Evolutionary conservation across 2,113 vertebrate genomes (phyloP).

Genomic region (Channa argus): DNA sequence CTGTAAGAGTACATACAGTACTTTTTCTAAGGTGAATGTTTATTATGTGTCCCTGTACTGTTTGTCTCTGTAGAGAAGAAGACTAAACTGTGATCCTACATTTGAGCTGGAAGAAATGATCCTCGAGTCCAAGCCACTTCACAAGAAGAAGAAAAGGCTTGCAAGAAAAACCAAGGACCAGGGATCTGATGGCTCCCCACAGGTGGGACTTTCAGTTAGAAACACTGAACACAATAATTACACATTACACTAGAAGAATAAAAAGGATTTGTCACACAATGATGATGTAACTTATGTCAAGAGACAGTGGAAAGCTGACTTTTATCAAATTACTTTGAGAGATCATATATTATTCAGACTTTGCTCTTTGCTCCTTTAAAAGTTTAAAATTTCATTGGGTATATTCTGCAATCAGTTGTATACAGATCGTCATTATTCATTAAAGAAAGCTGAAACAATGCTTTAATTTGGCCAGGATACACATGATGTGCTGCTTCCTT

Average conservation of each 20-base stretch:
- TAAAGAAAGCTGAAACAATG: conserved; percentile 10
- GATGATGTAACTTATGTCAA: background rate
- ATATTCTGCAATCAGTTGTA: conserved; percentile 2
- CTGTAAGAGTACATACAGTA: too few relatives aligned
- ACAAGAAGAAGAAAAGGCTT: conserved; percentile 98
- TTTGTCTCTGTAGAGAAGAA: conserved; percentile 84
- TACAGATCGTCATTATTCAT: conserved; percentile 40
- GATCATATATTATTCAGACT: background rate
- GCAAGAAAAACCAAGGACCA: conserved; percentile 90
- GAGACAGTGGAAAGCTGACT: background rate
- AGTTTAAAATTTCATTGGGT: conserved; percentile 2
- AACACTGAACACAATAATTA: background rate
- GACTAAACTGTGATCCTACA: conserved; percentile 95
- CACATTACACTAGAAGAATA: background rate
- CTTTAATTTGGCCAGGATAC: conserved; percentile 37
- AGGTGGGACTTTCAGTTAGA: conserved; percentile 79
- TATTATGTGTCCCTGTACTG: background rate
- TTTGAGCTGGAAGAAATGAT: conserved; percentile 99
- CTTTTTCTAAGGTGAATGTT: too few relatives aligned
- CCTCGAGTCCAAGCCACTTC: conserved; percentile 96
- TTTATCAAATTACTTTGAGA: background rate
- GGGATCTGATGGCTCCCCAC: conserved; percentile 84
- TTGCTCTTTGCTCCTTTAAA: background rate
- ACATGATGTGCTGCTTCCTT: conserved; percentile 39
- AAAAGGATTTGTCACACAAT: conserved; percentile 1